Base-by-base conservation (phyloP, 2,888 invertebrate species). In the Apodemia hepburni region DNA sequence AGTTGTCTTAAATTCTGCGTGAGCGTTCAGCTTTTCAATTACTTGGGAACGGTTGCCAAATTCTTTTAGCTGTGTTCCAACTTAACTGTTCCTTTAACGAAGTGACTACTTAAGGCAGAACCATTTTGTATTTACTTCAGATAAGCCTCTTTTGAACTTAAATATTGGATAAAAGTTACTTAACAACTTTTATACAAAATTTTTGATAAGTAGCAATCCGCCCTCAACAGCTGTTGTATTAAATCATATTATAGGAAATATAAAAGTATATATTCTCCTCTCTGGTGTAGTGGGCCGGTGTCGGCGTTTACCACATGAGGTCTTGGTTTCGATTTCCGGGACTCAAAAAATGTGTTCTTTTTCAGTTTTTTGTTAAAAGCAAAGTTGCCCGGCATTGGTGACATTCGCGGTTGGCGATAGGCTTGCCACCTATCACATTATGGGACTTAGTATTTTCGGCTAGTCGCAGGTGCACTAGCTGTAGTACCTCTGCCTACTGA, bases 11-110 rank as follows among this genome's bases (percentile, higher is more conserved):
- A 57, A 27, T 29, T 22, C 29, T 57, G 29, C 57, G 51, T 47
- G 58, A 47, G 45, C 47, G 49, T 51, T 51, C 61, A 61, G 51
- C 59, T 59, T 64, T 61, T 61, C 61, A 61, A 58, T 61, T 64
- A 61, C 64, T 17, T 27, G n/a, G 47, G 22, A 57, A 57, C 17
- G 58, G 47, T 61, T 64, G 64, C 64, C 64, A 64, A 64, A 61
- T 61, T 61, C 64, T 58, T 57, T 57, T 57, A 57, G 57, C 15
- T n/a, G 27, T 29, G n/a, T 57, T 27, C 57, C 27, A 27, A 57
- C 57, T 57, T 57, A 57, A 57, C 15, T 29, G 27, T 57, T 29
- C 15, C 57, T 29, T 57, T 57, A 57, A 57, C 27, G 57, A 57
- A 57, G 27, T 57, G 29, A 57, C 12, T 57, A n/a, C 57, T 57